Evolutionary conservation across 2,797 vertebrate genomes (phyloP).

Genomic region (Centropyge bicolor): DNA sequence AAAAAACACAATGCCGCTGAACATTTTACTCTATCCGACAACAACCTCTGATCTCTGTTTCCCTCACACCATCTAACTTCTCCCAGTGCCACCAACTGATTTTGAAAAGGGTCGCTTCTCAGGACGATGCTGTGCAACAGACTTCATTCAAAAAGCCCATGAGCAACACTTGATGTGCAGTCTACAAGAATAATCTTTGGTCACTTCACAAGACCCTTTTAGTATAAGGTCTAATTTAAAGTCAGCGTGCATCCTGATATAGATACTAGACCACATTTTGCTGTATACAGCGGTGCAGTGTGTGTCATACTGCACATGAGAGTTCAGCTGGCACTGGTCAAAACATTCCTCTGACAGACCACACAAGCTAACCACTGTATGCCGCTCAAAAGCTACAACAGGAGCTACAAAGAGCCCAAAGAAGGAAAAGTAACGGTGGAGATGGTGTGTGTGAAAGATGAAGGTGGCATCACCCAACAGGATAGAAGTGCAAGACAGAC

Average conservation of each 20-base stretch:
- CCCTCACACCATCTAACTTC: constrained; percentile 34
- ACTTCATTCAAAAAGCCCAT: constrained; percentile 57
- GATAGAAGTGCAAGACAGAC: constrained; percentile 30
- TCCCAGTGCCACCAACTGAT: constrained; percentile 9
- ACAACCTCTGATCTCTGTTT: constrained; percentile 7
- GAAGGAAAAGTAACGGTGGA: constrained; percentile 54
- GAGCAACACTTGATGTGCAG: constrained; percentile 19
- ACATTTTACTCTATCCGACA: constrained; percentile 26
- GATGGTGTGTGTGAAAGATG: constrained; percentile 45
- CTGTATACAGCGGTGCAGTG: constrained; percentile 64
- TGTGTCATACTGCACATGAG: constrained; percentile 66
- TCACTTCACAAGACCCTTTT: constrained; percentile 54
- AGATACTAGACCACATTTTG: constrained; percentile 44
- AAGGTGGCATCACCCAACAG: constrained; percentile 48
- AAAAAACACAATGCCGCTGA: constrained; percentile 33
- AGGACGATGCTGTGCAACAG: constrained; percentile 43
- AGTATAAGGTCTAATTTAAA: constrained; percentile 62
- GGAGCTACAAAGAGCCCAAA: constrained; percentile 73
- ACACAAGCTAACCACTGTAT: constrained; percentile 78
- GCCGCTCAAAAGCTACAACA: constrained; percentile 61
- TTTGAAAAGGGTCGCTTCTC: constrained; percentile 44
- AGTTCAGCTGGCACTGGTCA: constrained; percentile 72
- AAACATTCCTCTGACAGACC: constrained; percentile 82
- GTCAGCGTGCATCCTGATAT: constrained; percentile 55
- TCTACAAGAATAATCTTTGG: constrained; percentile 46